phyloP scores from a whole-genome alignment of 1,140 invertebrate species.

The Pentalonia nigronervosa region DNA sequence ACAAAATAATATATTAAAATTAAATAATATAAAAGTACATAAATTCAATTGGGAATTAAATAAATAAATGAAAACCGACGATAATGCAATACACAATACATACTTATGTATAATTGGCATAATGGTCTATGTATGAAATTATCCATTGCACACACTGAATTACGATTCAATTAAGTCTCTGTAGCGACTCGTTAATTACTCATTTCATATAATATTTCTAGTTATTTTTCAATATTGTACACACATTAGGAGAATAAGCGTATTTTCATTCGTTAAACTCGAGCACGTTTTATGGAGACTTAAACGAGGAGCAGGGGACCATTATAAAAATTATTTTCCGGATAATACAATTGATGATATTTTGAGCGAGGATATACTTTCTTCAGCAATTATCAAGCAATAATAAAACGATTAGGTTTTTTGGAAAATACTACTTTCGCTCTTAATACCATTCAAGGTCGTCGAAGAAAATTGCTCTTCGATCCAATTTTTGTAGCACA shows the following conservation, averaged over 20 bases:
- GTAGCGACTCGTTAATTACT: background rate
- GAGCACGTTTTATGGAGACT: background rate
- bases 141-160: background rate
- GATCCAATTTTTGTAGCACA: background rate
- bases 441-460: slow-evolving; percentile 42
- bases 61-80: too few species aligned
- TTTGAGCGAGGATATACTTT: background rate
- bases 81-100: background rate
- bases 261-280: background rate
- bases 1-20: background rate
- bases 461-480: background rate
- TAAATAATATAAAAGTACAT: background rate
- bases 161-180: background rate
- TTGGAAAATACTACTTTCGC: slow-evolving; percentile 28
- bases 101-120: background rate
- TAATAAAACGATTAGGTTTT: background rate
- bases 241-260: background rate
- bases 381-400: background rate
- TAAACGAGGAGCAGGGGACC: background rate
- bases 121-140: background rate
- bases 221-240: background rate
- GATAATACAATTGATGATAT: background rate
- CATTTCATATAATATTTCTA: background rate
- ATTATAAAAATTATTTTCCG: background rate
- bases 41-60: background rate